phyloP scores from a whole-genome alignment of 2,797 vertebrate species.

The Micromesistius poutassou region DNA sequence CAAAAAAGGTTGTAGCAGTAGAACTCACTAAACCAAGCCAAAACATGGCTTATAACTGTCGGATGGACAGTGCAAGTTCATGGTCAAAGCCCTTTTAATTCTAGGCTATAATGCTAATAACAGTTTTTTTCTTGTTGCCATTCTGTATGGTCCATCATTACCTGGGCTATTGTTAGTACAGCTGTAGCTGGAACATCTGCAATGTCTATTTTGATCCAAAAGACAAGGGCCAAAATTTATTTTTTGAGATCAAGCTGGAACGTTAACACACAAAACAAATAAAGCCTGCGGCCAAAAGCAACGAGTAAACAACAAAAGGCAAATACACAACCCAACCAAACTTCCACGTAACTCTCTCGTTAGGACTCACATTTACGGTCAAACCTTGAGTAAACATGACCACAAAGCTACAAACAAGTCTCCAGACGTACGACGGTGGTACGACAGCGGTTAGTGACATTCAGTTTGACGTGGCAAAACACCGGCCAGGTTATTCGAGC shows the following conservation, averaged over 20 bases:
- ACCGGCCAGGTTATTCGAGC: conserved; percentile 16
- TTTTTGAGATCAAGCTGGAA: no score
- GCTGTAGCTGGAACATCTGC: neutral
- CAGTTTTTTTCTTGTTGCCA: neutral
- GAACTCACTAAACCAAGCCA: neutral
- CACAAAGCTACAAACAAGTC: neutral
- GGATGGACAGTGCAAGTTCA: neutral
- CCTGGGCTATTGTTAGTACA: neutral
- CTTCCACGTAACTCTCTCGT: neutral
- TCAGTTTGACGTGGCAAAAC: neutral
- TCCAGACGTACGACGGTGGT: neutral
- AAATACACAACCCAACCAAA: neutral
- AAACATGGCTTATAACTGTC: neutral
- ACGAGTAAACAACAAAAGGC: neutral
- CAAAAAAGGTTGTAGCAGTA: neutral
- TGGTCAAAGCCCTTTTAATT: neutral
- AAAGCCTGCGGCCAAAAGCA: no score
- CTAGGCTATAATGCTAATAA: neutral
- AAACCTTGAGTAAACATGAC: neutral
- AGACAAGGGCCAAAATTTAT: neutral
- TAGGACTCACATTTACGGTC: neutral
- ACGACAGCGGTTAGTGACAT: neutral
- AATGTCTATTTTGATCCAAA: neutral
- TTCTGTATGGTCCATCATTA: neutral
- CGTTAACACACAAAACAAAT: neutral